phyloP scores from a whole-genome alignment of 2,888 invertebrate genomes.

The Adelognathus sp. region DNA sequence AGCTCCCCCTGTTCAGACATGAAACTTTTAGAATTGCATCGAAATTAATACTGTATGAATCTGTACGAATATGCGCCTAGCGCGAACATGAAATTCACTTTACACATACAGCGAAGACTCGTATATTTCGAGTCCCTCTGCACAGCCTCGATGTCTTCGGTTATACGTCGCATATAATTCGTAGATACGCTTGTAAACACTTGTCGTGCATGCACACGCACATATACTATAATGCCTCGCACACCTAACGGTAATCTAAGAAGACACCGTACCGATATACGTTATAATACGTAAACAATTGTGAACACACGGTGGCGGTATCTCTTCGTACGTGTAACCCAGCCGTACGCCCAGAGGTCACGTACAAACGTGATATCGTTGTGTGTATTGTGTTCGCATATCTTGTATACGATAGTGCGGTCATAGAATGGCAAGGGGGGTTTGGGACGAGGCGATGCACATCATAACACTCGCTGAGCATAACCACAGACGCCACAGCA shows the following conservation, averaged over 20 bases:
- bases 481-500: slow-evolving; percentile 20
- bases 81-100: no score
- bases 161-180: neutral
- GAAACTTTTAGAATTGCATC: no score
- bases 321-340: neutral
- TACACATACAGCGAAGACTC: no score
- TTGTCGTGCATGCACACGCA: neutral
- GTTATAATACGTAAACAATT: slow-evolving; percentile 39
- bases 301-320: slow-evolving; percentile 20
- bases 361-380: neutral
- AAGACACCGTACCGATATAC: neutral
- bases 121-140: no score
- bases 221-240: neutral
- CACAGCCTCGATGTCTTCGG: slow-evolving; percentile 10
- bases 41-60: no score
- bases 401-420: neutral
- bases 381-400: slow-evolving; percentile 17
- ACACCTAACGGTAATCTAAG: slow-evolving; percentile 12
- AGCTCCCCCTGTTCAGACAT: no score
- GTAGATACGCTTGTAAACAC: neutral
- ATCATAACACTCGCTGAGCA: slow-evolving; percentile 27
- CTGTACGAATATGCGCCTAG: no score
- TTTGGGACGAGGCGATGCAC: neutral
- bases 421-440: neutral
- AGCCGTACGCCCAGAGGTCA: neutral